phyloP scores from a whole-genome alignment of 2,888 invertebrate genomes.

The Gonocerus acuteangulatus region DNA sequence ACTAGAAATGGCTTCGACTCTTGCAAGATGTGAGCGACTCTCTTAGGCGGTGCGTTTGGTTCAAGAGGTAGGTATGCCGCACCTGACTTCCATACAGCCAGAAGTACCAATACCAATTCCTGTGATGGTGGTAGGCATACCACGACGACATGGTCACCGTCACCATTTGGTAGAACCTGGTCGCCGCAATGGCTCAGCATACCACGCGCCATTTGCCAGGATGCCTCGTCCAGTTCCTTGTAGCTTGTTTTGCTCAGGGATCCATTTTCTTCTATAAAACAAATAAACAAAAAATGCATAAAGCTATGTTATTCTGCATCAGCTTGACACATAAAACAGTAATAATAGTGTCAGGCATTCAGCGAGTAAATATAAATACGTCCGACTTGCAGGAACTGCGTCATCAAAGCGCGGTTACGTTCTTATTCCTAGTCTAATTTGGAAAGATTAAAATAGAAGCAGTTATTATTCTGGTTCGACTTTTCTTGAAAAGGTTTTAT shows the following conservation, averaged over 20 bases:
- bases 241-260: conserved; percentile 11
- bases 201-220: conserved; percentile 27
- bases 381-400: too few species aligned
- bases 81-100: conserved; percentile 73
- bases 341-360: too few species aligned
- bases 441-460: too few species aligned
- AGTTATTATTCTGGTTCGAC: too few species aligned
- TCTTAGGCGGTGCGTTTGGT: conserved; percentile 58
- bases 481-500: too few species aligned
- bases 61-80: conserved; percentile 80
- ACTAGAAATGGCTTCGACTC: conserved; percentile 65
- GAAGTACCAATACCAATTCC: conserved; percentile 55
- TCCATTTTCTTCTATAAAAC: conserved; percentile 35
- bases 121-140: conserved; percentile 73
- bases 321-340: too few species aligned
- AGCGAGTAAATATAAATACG: too few species aligned
- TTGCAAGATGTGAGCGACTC: conserved; percentile 66
- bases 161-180: conserved; percentile 47
- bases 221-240: conserved; percentile 22
- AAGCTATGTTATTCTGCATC: too few species aligned
- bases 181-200: conserved; percentile 11
- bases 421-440: too few species aligned
- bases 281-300: background rate
- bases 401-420: too few species aligned
- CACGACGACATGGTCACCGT: conserved; percentile 66